A percentile compares a stretch with the other conserved stretches of the same genome.
phyloP scores from a whole-genome alignment of 1,140 invertebrate genomes.

The Cryptotermes secundus region DNA sequence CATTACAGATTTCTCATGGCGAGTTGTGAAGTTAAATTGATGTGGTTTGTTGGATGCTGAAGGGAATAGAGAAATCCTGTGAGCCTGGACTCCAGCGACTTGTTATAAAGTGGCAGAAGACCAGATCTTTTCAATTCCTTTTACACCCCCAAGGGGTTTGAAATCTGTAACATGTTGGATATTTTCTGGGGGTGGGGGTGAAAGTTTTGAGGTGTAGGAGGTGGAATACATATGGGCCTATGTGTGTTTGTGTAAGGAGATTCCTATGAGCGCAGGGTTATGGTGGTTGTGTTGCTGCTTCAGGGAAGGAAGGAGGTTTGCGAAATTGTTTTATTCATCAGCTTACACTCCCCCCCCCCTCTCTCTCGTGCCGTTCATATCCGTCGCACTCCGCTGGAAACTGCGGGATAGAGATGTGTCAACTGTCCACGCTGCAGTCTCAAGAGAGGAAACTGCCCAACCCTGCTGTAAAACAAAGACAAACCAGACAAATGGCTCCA shows the following conservation, averaged over 20 bases:
- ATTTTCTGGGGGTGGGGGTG: neutral
- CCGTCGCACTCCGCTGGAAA: neutral
- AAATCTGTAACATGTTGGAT: conserved; percentile 6
- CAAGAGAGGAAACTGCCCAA: neutral
- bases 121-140: neutral
- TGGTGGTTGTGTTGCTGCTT: neutral
- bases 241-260: conserved; percentile 6
- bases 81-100: neutral
- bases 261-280: neutral
- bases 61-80: neutral
- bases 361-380: neutral
- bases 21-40: neutral
- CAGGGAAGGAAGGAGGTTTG: neutral
- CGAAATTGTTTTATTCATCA: conserved; percentile 12
- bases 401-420: neutral
- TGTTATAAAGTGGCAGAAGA: conserved; percentile 1
- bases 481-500: neutral
- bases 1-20: too few relatives aligned
- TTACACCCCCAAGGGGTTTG: neutral
- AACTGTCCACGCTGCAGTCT: neutral
- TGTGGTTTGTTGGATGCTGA: neutral
- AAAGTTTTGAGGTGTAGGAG: neutral
- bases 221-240: neutral
- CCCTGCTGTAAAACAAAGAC: neutral
- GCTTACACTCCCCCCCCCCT: neutral